Conservation (phyloP, 1,140 invertebrate species). For the Agrypnia vestita region DNA sequence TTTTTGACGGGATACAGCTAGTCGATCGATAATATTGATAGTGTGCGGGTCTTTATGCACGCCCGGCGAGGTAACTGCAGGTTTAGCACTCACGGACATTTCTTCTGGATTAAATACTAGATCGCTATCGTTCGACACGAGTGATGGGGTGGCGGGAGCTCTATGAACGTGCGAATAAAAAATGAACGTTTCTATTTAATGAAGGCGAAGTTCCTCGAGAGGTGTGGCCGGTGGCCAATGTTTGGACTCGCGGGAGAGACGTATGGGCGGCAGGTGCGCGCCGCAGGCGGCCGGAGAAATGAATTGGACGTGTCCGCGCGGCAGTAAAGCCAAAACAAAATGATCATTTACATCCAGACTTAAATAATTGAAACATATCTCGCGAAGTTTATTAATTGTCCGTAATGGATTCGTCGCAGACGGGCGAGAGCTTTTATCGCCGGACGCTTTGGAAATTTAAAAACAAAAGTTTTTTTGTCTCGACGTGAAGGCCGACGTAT, state of each 20-base stretch:
- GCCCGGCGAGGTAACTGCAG: too few relatives aligned
- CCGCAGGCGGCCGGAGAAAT: slow-evolving; percentile 40
- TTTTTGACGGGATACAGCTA: too few relatives aligned
- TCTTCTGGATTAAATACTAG: too few relatives aligned
- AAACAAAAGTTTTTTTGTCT: not conserved
- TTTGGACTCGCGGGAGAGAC: slow-evolving; percentile 21
- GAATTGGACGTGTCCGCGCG: slow-evolving; percentile 45
- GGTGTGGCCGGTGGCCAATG: slow-evolving; percentile 16
- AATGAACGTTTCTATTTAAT: too few relatives aligned
- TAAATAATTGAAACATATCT: slow-evolving; percentile 51
- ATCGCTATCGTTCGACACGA: too few relatives aligned
- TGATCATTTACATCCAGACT: slow-evolving; percentile 45
- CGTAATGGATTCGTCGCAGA: slow-evolving; percentile 28
- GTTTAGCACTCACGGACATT: too few relatives aligned
- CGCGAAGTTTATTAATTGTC: slow-evolving; percentile 47
- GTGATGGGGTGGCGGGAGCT: too few relatives aligned
- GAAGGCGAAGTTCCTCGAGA: not conserved
- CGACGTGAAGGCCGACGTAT: not conserved
- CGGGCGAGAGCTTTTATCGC: slow-evolving; percentile 26
- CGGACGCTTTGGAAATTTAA: not conserved
- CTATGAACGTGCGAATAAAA: too few relatives aligned
- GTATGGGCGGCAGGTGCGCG: slow-evolving; percentile 41
- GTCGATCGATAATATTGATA: too few relatives aligned
- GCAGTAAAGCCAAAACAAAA: slow-evolving; percentile 42
- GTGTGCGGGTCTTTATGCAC: too few relatives aligned